phyloP scores from a whole-genome alignment of 2,888 invertebrate genomes.

The Mesorhabditis spiculigera region DNA sequence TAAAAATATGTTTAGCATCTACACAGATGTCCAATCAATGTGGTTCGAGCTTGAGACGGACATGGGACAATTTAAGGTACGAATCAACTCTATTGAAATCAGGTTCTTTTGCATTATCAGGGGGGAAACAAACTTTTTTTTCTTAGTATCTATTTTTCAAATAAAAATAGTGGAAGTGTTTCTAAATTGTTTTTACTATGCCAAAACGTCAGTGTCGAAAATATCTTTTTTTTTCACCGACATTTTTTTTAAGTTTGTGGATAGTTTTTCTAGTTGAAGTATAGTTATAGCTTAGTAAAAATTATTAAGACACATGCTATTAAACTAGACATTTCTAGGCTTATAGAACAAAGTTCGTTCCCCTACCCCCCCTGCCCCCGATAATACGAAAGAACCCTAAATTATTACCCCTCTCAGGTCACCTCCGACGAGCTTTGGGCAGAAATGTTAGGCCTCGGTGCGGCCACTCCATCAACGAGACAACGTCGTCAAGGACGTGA shows the following conservation, averaged over 20 bases:
- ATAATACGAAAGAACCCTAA: too few species aligned
- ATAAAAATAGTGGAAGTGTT: not conserved
- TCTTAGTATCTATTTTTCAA: not conserved
- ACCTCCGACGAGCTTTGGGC: constrained; percentile 40
- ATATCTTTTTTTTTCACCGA: too few species aligned
- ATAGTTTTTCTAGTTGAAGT: too few species aligned
- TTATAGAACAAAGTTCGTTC: too few species aligned
- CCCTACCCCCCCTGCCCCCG: too few species aligned
- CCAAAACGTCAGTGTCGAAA: too few species aligned
- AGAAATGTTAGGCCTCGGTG: constrained; percentile 41
- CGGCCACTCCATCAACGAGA: constrained; percentile 37
- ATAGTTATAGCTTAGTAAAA: too few species aligned
- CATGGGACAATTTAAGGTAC: constrained; percentile 40
- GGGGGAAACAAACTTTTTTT: too few species aligned
- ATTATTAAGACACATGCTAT: too few species aligned
- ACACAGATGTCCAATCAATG: constrained; percentile 39
- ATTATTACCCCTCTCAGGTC: constrained; percentile 15
- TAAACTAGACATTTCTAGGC: too few species aligned
- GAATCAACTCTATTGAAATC: not conserved
- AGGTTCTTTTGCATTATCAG: too few species aligned
- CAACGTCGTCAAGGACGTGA: constrained; percentile 39
- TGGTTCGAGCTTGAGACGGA: constrained; percentile 42
- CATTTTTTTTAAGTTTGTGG: too few species aligned
- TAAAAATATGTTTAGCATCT: constrained; percentile 17
- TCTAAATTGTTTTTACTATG: not conserved